Percentiles rank a stretch among this genome's conserved stretches.
phyloP scores from a whole-genome alignment of 2,113 vertebrate genomes.

The Salvelinus fontinalis region DNA sequence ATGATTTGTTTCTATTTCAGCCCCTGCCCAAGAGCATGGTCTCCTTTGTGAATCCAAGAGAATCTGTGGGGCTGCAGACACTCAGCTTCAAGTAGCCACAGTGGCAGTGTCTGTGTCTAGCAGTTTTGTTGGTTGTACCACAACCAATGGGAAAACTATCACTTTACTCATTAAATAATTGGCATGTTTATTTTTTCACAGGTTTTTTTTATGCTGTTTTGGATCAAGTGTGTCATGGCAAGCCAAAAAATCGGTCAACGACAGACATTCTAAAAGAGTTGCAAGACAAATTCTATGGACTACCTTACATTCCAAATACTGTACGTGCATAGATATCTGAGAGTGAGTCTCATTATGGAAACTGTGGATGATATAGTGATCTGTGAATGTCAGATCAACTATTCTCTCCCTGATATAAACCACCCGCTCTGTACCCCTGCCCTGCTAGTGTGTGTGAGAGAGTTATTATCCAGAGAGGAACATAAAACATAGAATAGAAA shows the following conservation, averaged over 20 bases:
- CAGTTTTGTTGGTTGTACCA: not conserved
- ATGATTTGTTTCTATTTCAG: slow-evolving; percentile 53
- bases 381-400: not conserved
- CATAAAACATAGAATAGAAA: not conserved
- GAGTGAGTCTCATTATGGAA: not conserved
- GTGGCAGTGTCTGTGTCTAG: not conserved
- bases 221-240: slow-evolving; percentile 87
- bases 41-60: slow-evolving; percentile 88
- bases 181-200: slow-evolving; percentile 37
- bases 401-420: too few relatives aligned
- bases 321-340: slow-evolving; percentile 53
- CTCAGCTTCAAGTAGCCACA: slow-evolving; percentile 81
- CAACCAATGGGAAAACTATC: too few relatives aligned
- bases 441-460: too few relatives aligned
- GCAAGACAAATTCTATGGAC: slow-evolving; percentile 81
- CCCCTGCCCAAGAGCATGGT: slow-evolving; percentile 82
- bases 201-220: slow-evolving; percentile 86
- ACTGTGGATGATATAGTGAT: not conserved
- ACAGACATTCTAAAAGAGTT: slow-evolving; percentile 84
- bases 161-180: not conserved
- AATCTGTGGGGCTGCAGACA: slow-evolving; percentile 83
- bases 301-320: slow-evolving; percentile 83
- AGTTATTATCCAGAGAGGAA: not conserved
- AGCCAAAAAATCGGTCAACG: slow-evolving; percentile 77
- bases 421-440: too few relatives aligned